Percentiles rank a stretch among this genome's conserved stretches.
These are phyloP conservation scores for Poecilia gillii DNA, from an alignment of 2,797 vertebrate species.

Conservation along the genomic window DNA sequence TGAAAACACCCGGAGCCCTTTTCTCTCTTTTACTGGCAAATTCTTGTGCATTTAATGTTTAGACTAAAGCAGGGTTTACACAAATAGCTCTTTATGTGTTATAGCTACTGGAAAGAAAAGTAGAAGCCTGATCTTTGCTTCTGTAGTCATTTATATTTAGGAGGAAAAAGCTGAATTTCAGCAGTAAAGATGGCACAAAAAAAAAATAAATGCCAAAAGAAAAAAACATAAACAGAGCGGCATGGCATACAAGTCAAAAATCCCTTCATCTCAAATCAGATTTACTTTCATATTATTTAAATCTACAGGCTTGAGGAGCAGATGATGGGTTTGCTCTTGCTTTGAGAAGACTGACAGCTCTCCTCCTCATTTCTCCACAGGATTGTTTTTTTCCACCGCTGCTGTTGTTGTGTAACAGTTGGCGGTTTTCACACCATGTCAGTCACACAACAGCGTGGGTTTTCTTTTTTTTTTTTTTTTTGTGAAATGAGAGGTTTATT, in stretches of 20 bases:
- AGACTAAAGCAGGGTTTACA: background rate
- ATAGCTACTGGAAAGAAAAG: background rate
- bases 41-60: background rate
- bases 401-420: slow-evolving; percentile 48
- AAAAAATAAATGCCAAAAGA: background rate
- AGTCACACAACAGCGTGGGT: slow-evolving; percentile 50
- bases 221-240: background rate
- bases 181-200: background rate
- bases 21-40: background rate
- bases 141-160: background rate
- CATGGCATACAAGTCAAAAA: background rate
- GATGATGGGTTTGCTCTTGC: slow-evolving; percentile 9
- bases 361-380: slow-evolving; percentile 6
- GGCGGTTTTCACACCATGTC: slow-evolving; percentile 40
- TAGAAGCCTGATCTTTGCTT: background rate
- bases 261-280: background rate
- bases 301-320: background rate
- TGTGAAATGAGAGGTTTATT: slow-evolving; percentile 48
- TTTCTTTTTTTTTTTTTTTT: slow-evolving; percentile 10
- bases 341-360: slow-evolving; percentile 21
- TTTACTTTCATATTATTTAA: background rate
- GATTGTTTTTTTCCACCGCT: slow-evolving; percentile 21
- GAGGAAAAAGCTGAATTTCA: background rate
- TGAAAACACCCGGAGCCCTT: background rate
- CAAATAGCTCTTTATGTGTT: background rate